Evolutionary conservation across 2,888 invertebrate species (phyloP).

Genomic region (Lypha dubia): DNA sequence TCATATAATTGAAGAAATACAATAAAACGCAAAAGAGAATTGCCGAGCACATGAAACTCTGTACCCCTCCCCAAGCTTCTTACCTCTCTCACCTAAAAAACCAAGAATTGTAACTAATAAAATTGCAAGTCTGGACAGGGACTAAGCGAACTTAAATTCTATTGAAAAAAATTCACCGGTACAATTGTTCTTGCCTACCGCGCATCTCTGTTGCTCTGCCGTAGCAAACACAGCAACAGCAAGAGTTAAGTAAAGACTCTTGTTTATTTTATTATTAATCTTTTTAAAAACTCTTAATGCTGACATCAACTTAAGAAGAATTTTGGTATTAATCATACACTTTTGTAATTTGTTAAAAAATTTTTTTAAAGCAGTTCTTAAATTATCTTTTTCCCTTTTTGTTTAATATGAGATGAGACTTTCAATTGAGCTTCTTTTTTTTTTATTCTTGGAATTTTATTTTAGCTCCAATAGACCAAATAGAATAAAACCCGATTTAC

Average conservation of each 20-base stretch:
- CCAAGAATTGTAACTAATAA: no score
- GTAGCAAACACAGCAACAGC: conserved; percentile 31
- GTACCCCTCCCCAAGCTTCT: no score
- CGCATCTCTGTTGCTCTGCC: conserved; percentile 25
- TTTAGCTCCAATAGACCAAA: conserved; percentile 34
- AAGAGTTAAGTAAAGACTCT: conserved; percentile 12
- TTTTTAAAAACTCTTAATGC: not conserved
- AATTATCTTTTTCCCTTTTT: conserved; percentile 30
- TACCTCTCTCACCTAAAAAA: no score
- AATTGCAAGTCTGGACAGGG: no score
- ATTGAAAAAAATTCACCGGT: not conserved
- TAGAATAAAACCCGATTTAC: conserved; percentile 2
- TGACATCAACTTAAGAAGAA: conserved; percentile 12
- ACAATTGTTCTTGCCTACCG: not conserved
- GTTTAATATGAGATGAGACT: not conserved
- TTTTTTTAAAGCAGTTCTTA: conserved; percentile 24
- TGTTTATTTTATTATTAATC: not conserved
- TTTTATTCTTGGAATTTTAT: conserved; percentile 16
- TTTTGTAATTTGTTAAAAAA: conserved; percentile 9
- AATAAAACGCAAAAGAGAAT: no score
- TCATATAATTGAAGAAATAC: no score
- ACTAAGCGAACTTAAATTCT: no score
- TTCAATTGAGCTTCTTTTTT: not conserved
- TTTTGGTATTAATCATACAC: conserved; percentile 36
- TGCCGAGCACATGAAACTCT: no score